Base-by-base conservation (phyloP, 2,888 invertebrate species). In the Acanthoscelides obtectus region DNA sequence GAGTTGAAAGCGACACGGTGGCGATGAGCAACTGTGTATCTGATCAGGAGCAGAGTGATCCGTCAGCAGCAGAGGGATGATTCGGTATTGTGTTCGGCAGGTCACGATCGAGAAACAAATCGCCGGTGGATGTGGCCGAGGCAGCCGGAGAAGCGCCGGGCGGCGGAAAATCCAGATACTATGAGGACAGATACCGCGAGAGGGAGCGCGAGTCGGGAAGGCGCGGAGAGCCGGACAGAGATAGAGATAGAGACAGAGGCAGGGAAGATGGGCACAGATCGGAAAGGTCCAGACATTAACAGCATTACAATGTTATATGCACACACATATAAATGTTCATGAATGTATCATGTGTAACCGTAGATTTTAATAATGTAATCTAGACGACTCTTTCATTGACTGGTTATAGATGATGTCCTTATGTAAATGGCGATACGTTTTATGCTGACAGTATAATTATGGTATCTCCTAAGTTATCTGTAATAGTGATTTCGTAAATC, bases 111-210 rank as follows among this genome's bases (percentile, higher is more conserved):
- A 86, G 90, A 12, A 90, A 90, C 80, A 87, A 91, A 80, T 90
- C 91, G 0, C 90, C 91, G 0, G 88, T 87, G 0, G 90, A 90
- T 81, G 87, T 87, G 0, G 87, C 80, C 77, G 90, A 78, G 84
- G 78, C 77, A 1, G 74, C 75, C 17, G 79, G 77, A 12, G 81
- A 81, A 68, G 78, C 78, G 12, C 75, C 79, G 8, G 17, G 45
- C 22, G 73, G 86, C 8, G 73, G 86, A 4, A 77, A 79, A 22
- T 87, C 88, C 72, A 90, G 92, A 73, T 96, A 96, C 88, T 95
- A 96, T 86, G 95, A 96, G 79, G 95, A 96, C 86, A 90, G 95
- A 75, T 95, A 96, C 87, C 90, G 93, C 75, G 91, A 91, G 80
- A 86, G 90, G 70, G 88, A 89, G 76, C 73, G 82, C 20, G 83